These are phyloP conservation scores for Arizona elegans DNA, from an alignment of 2,113 vertebrate genomes.

Conservation along the genomic window DNA sequence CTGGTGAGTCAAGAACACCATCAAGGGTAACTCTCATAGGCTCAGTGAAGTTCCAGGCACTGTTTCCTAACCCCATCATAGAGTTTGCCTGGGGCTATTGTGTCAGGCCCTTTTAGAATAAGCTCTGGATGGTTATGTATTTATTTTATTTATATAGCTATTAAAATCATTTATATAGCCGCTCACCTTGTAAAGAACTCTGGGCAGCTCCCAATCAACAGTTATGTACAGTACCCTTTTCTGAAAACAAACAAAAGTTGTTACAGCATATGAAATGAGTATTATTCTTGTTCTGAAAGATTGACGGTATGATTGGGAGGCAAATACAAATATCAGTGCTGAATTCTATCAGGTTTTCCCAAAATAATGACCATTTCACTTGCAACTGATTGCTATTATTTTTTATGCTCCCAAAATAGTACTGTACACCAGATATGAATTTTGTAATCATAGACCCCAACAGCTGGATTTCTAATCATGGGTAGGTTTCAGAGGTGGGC, in stretches of 20 bases:
- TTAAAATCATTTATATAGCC: neutral
- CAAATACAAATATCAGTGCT: neutral
- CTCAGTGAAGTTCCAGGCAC: neutral
- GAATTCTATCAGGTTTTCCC: neutral
- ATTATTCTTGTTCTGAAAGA: neutral
- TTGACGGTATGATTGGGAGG: neutral
- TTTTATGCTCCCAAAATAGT: neutral
- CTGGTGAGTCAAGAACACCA: neutral
- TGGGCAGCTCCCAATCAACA: neutral
- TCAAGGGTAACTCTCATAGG: neutral
- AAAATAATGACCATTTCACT: neutral
- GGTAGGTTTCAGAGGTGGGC: too few relatives aligned
- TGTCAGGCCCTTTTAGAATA: neutral
- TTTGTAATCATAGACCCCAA: neutral
- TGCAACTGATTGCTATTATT: neutral
- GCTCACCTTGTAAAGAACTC: neutral
- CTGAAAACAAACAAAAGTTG: neutral
- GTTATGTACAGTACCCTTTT: neutral
- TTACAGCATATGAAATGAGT: neutral
- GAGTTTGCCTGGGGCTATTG: neutral
- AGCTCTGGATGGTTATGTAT: neutral
- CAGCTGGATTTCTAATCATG: neutral
- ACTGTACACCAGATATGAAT: neutral
- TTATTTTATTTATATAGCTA: too few relatives aligned
- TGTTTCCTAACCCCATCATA: neutral